These are phyloP conservation scores for Phasia obesa DNA, from an alignment of 2,888 invertebrate species.

Conservation along the genomic window DNA sequence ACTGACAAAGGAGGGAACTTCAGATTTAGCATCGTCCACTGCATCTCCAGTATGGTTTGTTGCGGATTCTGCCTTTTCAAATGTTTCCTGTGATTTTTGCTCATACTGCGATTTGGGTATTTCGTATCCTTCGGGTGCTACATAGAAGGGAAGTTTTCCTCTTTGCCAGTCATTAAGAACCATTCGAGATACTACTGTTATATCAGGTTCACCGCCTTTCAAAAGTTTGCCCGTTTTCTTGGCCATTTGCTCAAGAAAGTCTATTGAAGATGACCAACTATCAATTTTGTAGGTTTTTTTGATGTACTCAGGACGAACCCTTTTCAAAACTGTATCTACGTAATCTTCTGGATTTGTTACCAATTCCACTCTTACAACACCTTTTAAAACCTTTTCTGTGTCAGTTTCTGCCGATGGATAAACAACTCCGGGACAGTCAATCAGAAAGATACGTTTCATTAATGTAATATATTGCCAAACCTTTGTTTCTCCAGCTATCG, in stretches of 20 bases:
- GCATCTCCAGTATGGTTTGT: slow-evolving; percentile 70
- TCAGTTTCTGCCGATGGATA: slow-evolving; percentile 98
- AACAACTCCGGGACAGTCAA: slow-evolving; percentile 99
- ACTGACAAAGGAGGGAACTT: slow-evolving; percentile 79
- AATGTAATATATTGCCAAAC: slow-evolving; percentile 99
- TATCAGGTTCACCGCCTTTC: slow-evolving; percentile 98
- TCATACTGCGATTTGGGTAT: slow-evolving; percentile 84
- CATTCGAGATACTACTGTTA: slow-evolving; percentile 94
- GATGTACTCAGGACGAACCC: slow-evolving; percentile 95
- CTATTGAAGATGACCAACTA: slow-evolving; percentile 90
- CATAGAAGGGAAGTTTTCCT: slow-evolving; percentile 97
- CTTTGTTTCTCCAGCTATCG: slow-evolving; percentile 98
- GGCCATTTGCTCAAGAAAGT: slow-evolving; percentile 96
- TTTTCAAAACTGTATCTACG: slow-evolving; percentile 91
- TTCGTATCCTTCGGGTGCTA: slow-evolving; percentile 92
- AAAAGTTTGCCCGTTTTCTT: slow-evolving; percentile 93
- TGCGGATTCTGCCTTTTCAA: slow-evolving; percentile 71
- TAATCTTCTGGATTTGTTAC: slow-evolving; percentile 98
- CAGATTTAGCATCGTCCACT: slow-evolving; percentile 77
- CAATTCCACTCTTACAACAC: slow-evolving; percentile 97
- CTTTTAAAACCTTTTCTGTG: slow-evolving; percentile 96
- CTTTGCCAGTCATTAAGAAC: slow-evolving; percentile 99
- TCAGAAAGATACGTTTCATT: slow-evolving; percentile 97
- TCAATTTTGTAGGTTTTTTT: slow-evolving; percentile 94
- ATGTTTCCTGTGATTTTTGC: slow-evolving; percentile 52